Percentiles rank a stretch among this genome's conserved stretches.
phyloP scores from a whole-genome alignment of 1,140 invertebrate genomes.

The Mya arenaria region DNA sequence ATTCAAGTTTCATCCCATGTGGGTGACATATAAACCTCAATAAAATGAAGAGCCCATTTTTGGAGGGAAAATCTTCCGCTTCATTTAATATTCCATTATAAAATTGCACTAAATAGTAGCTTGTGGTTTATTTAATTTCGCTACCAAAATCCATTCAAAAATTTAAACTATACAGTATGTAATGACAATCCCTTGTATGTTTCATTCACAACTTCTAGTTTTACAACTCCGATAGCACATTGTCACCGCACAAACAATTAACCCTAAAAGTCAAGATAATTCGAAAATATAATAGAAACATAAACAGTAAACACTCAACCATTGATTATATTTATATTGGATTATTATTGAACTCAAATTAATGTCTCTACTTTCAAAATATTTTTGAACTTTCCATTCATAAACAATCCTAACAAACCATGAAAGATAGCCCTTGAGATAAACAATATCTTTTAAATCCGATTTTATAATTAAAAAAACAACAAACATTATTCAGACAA shows the following conservation, averaged over 20 bases:
- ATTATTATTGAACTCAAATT: too few relatives aligned
- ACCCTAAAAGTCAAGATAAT: slow-evolving; percentile 1
- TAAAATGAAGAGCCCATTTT: neutral
- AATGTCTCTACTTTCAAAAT: too few relatives aligned
- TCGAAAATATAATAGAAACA: neutral
- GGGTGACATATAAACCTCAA: neutral
- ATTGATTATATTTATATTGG: too few relatives aligned
- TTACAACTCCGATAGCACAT: neutral
- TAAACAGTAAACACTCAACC: too few relatives aligned
- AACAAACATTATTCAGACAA: too few relatives aligned
- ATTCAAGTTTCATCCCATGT: neutral
- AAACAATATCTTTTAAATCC: too few relatives aligned
- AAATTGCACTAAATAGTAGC: neutral
- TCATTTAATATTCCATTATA: slow-evolving; percentile 1
- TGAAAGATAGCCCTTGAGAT: too few relatives aligned
- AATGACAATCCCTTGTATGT: neutral
- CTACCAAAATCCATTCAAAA: neutral
- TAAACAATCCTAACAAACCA: too few relatives aligned
- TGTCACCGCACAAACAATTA: neutral
- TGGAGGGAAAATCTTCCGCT: slow-evolving; percentile 1
- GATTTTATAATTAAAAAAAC: too few relatives aligned
- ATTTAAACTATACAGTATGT: too few relatives aligned
- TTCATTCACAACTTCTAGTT: neutral
- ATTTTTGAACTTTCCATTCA: too few relatives aligned
- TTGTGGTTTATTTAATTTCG: neutral